Evolutionary conservation across 2,113 vertebrate species (phyloP), one percentile per base, ranked within the genome.

Genomic region (Haemorhous mexicanus): DNA sequence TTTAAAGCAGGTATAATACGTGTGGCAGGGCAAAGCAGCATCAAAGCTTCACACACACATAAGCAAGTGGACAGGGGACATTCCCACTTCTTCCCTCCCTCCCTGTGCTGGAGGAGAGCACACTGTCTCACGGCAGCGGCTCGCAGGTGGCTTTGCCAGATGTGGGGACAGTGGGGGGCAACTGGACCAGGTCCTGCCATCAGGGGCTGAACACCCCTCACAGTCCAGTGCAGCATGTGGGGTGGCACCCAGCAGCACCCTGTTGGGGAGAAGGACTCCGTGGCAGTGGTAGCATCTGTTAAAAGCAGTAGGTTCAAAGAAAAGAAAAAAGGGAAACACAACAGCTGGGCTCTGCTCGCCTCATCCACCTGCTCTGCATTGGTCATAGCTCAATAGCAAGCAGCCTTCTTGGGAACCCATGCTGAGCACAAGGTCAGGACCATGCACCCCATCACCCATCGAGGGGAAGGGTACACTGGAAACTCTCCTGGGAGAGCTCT

Each of bases 1-100:
- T 89, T 90, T 70, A 80, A 90, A 95, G 90, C 91, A n/a, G 70
- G 64, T 89, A 84, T 43, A 87, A 75, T 46, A 96, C 6, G 9
- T 50, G 80, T 50, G 84, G 87, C 95, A 91, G 89, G 83, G 44
- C 94, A 94, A 98, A 97, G 97, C 96, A 7, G 96, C 91, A 91
- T 80, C 94, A 70, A 84, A 80, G 92, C 94, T 96, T 97, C 90
- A 94, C 96, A 94, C 66, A 59, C 68, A 59, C 84, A 76, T 35
- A 86, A 95, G 92, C 95, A 35, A 93, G 91, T 67, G 66, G 62
- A 78, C 1, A 2, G 56, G 53, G 73, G 44, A 78, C 63, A 44
- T 39, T 58, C 89, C 76, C 79, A 80, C 59, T 66, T 78, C 82
- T 44, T 90, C 88, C 46, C 63, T 75, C 61, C 43, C 43, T 67